Base-by-base conservation (phyloP, 2,888 invertebrate species). In the Drosophila mimetica region DNA sequence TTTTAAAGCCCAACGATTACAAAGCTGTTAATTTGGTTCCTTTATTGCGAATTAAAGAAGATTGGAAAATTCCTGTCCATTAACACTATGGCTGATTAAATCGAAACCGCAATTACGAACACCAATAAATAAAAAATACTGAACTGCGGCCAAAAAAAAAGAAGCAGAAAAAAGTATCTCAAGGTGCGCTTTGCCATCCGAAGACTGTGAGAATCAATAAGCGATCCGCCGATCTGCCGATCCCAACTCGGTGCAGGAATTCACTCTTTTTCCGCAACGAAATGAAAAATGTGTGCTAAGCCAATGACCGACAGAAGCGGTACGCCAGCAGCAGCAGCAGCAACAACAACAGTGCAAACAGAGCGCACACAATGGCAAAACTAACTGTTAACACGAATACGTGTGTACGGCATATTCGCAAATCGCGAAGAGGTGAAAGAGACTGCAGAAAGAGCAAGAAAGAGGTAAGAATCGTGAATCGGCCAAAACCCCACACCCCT, bases 271-370 rank as follows among this genome's bases (percentile, higher is more conserved):
- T 88, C 88, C 79, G 86, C 89, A 85, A 88, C 75, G 87, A 90
- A 90, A 88, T 86, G 88, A 87, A 88, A 87, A 90, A 91, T 91
- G 89, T 91, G 88, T 91, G 91, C 89, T 91, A 91, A 91, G 91
- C 91, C 91, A 90, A 90, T 91, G 91, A 91, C 91, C 91, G 91
- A 86, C 83, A 84, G 86, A 76, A 85, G 83, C 86, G 44, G 44
- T 70, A 63, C 61, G 52, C 9, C 76, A 59, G 37, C 71, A 51
- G 37, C 65, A 51, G 25, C 73, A 61, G 25, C 73, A 61, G 14
- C 73, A 54, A 44, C 53, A 73, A 71, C 80, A 79, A 71, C 71
- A 79, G 57, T 67, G 58, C 77, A 70, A 79, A 70, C 78, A 78
- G 71, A 72, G 73, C 73, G 74, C 82, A 77, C 66, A 82, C 81